Evolutionary conservation across 2,113 vertebrate genomes (phyloP), one percentile per base, ranked within the genome.

Genomic region (Oophaga pumilio): DNA sequence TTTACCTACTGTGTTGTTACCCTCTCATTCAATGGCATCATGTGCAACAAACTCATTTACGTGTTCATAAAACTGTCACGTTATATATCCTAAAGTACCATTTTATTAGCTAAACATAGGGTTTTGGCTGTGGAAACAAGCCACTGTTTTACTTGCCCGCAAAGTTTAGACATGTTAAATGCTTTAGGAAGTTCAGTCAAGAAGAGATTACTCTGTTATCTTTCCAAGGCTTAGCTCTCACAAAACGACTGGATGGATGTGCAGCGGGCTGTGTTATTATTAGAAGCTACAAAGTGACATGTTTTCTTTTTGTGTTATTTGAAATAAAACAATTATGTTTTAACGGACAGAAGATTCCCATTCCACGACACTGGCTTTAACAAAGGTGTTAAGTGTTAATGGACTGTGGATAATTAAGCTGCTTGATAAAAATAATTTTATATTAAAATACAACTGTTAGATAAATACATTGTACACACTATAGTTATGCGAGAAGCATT

Each of bases 161-260:
- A 53, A 28, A 78, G 60, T 79, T 86, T 86, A 68, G 81, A 64
- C 81, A 83, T 66, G 66, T 82, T 82, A n/a, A 81, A 49, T 71
- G 66, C 50, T 81, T 71, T 82, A 82, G 78, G 86, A 82, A 82
- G 86, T 81, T 82, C 28, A 71, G 78, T 82, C 78, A 82, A 82
- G 86, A 60, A 87, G 78, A 71, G 66, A 87, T 86, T 79, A 80
- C 43, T 69, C 8, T 80, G 76, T 79, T 86, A 86, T 86, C 85
- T 79, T 86, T 86, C 43, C 52, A 59, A 60, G 28, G 66, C 77
- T 81, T 71, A 81, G 53, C 86, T 52, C 53, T 74, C 56, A 82
- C 77, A 49, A n/a, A 73, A 56, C 56, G 26, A 66, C 53, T 78
- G 60, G 33, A 66, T 77, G 74, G 43, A 77, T 62, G 74, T 78